Evolutionary conservation across 1,140 invertebrate species (phyloP), one percentile per base, ranked within the genome.

Genomic region (Nasonia giraulti): DNA sequence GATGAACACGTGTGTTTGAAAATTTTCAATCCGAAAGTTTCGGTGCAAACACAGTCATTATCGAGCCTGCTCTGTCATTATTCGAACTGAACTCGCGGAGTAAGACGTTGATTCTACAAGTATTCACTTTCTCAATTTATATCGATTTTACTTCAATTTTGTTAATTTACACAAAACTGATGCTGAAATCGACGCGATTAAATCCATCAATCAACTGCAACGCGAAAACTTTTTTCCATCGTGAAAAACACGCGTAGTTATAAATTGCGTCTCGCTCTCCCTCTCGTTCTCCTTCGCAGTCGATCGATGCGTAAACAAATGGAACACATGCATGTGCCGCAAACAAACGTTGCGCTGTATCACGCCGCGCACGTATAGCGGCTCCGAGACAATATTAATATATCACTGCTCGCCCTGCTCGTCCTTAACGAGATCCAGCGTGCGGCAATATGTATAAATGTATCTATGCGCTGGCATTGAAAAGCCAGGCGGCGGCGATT

Each of bases 381-480:
- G 55, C 55, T 62, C 5, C 17, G 55, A 40, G 44, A 33, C 84
- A 55, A 85, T 85, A 85, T 82, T 82, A 82, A 85, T 85, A 85
- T 62, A 85, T 85, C 84, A 82, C 40, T 10, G 37, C 11, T 2
- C 31, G 2, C 2, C 55, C 23, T n/a, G 40, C 14, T 75, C 55
- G 73, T 62, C 62, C 78, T 50, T 85, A 85, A 85, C 84, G 84
- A 85, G 84, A 80, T 55, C 73, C 66, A 23, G 3, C 40, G 50
- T 14, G 27, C 27, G n/a, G 78, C 66, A 80, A 80, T 69, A 85
- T 85, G 84, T 82, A 85, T 85, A 85, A 85, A 85, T 85, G 84
- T 85, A 85, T 85, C 84, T 85, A 82, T 85, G 84, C 80, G 84
- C 80, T 80, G 83, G 69, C 69, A 85, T 80, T 80, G 83, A 80